phyloP scores from a whole-genome alignment of 2,888 invertebrate species.

The Meganola albula region DNA sequence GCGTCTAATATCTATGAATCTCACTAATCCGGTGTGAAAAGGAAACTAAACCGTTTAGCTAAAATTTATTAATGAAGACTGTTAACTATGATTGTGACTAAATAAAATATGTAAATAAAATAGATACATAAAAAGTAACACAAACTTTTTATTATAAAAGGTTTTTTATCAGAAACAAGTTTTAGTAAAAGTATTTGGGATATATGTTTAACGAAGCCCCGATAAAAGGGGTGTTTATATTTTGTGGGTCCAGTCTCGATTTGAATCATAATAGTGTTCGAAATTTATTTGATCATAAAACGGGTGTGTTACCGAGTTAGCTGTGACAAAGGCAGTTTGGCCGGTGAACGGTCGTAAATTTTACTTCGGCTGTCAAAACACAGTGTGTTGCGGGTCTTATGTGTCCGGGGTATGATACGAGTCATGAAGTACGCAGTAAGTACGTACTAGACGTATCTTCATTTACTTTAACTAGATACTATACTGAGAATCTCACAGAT shows the following conservation, averaged over 20 bases:
- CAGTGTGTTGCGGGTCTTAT: slow-evolving; percentile 38
- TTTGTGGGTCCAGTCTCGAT: slow-evolving; percentile 63
- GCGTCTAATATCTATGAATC: slow-evolving; percentile 39
- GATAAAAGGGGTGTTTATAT: slow-evolving; percentile 65
- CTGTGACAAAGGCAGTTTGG: slow-evolving; percentile 66
- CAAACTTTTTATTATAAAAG: slow-evolving; percentile 22
- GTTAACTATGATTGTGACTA: slow-evolving; percentile 50
- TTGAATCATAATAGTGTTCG: slow-evolving; percentile 76
- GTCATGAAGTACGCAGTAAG: too few species aligned
- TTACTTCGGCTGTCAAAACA: slow-evolving; percentile 70
- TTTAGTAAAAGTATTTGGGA: slow-evolving; percentile 62
- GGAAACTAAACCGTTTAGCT: slow-evolving; percentile 46
- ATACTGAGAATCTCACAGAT: too few species aligned
- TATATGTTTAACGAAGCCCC: slow-evolving; percentile 49
- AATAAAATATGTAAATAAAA: slow-evolving; percentile 46
- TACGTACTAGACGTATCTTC: too few species aligned
- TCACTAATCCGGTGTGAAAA: slow-evolving; percentile 53
- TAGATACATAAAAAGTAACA: too few species aligned
- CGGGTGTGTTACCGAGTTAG: slow-evolving; percentile 62
- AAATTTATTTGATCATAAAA: slow-evolving; percentile 76
- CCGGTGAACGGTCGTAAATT: slow-evolving; percentile 68
- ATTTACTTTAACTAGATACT: too few species aligned
- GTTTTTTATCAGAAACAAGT: slow-evolving; percentile 33
- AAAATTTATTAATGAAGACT: slow-evolving; percentile 59
- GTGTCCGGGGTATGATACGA: slow-evolving; percentile 25